A percentile compares a stretch with the other conserved stretches of the same genome.
Evolutionary conservation across 2,888 invertebrate genomes (phyloP).

Genomic region (Troides oblongomaculatus): DNA sequence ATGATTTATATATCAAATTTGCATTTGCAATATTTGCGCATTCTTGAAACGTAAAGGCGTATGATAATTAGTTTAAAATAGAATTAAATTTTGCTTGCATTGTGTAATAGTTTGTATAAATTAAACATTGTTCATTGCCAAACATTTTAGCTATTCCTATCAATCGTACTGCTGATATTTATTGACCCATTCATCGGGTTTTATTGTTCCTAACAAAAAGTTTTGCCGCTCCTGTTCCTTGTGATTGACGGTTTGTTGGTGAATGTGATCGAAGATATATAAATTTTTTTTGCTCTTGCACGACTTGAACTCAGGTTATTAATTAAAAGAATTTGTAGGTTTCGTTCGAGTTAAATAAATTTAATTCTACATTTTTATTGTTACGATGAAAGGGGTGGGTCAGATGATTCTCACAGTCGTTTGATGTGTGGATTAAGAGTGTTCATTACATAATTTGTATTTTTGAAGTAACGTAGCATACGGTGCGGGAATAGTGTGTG

Average conservation of each 20-base stretch:
- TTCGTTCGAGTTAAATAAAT: not conserved
- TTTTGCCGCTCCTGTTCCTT: not conserved
- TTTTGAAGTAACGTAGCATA: constrained; percentile 20
- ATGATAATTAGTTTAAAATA: constrained; percentile 5
- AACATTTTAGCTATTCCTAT: constrained; percentile 19
- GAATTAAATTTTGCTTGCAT: not conserved
- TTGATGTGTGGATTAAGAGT: not conserved
- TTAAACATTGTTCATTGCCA: constrained; percentile 21
- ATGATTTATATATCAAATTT: constrained; percentile 19
- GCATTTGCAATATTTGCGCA: constrained; percentile 6
- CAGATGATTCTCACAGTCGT: not conserved
- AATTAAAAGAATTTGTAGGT: no score
- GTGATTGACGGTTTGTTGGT: not conserved
- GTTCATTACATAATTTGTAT: constrained; percentile 24
- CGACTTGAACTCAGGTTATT: no score
- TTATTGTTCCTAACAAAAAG: not conserved
- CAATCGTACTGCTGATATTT: constrained; percentile 12
- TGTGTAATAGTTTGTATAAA: constrained; percentile 8
- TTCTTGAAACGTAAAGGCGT: constrained; percentile 7
- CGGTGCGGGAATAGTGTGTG: constrained; percentile 12
- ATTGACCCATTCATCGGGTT: not conserved
- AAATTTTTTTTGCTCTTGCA: not conserved
- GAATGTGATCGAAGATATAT: not conserved
- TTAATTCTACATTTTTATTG: not conserved
- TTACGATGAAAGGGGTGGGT: no score